phyloP scores from a whole-genome alignment of 30 jellyfish, hydroid and myxozoan genomes.

The Aurelia aurita region DNA sequence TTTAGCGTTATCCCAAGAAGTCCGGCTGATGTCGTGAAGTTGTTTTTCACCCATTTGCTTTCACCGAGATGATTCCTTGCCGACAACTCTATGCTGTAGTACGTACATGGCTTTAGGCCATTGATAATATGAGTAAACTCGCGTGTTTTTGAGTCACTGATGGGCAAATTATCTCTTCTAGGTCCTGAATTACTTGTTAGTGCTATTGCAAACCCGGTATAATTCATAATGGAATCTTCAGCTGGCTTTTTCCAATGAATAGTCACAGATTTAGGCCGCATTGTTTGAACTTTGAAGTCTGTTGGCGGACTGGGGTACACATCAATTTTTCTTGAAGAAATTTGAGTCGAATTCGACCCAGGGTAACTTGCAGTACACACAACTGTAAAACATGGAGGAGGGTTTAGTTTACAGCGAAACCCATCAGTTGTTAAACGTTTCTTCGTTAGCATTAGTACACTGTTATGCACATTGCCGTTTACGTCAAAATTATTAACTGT shows the following conservation, averaged over 20 bases:
- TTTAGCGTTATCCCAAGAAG: conserved; percentile 2
- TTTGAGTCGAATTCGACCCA: conserved; percentile 20
- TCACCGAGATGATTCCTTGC: conserved; percentile 43
- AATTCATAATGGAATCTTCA: conserved; percentile 34
- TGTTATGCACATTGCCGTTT: conserved; percentile 23
- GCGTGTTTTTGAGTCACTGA: background rate
- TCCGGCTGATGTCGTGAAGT: conserved; percentile 64
- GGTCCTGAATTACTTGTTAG: conserved; percentile 36
- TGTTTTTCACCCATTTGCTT: conserved; percentile 34
- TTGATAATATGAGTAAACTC: background rate
- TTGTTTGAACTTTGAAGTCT: background rate
- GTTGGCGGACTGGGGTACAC: conserved; percentile 39
- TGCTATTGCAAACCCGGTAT: conserved; percentile 27
- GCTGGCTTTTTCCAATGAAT: conserved; percentile 46
- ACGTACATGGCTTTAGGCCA: conserved; percentile 33
- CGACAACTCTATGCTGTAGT: conserved; percentile 18
- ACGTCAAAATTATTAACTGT: conserved; percentile 6
- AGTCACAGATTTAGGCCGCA: conserved; percentile 8
- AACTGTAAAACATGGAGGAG: conserved; percentile 29
- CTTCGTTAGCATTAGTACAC: conserved; percentile 20
- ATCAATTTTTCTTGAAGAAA: conserved; percentile 12
- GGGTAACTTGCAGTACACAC: conserved; percentile 57
- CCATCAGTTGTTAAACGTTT: conserved; percentile 6
- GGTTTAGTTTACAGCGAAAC: conserved; percentile 7
- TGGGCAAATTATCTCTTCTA: conserved; percentile 10